These are phyloP conservation scores for Montipora capitata DNA, from an alignment of 92 coral and sea anemone species.

Conservation along the genomic window DNA sequence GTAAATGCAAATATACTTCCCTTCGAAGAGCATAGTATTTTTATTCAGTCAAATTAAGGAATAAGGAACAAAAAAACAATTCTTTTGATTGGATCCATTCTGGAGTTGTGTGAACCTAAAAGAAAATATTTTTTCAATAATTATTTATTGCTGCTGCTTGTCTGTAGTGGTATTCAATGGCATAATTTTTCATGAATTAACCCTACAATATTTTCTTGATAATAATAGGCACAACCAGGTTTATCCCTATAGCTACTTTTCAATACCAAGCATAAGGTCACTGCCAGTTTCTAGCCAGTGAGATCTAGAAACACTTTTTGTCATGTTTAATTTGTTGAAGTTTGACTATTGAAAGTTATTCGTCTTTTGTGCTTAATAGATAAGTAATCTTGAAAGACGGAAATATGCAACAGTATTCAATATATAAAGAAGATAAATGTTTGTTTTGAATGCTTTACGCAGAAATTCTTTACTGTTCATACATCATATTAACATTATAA, in stretches of 20 bases:
- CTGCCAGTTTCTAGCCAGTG: no score
- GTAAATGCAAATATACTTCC: no score
- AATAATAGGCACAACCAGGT: background rate
- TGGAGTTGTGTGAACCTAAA: no score
- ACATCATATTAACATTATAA: no score
- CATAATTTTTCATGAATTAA: background rate
- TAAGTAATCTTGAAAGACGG: background rate
- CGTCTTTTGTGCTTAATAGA: background rate
- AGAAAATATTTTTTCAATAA: no score
- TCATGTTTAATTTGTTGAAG: no score
- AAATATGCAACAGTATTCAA: background rate
- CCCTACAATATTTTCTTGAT: background rate
- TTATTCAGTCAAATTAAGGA: background rate
- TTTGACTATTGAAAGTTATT: no score
- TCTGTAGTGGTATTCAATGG: no score
- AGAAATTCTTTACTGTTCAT: no score
- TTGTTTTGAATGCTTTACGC: no score
- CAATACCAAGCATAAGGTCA: background rate
- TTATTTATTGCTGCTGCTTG: no score
- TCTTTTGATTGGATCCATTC: background rate
- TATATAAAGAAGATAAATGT: background rate
- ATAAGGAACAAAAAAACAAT: background rate
- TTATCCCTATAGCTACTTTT: background rate
- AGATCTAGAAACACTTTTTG: no score
- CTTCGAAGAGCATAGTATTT: background rate